Evolutionary conservation across 2,797 vertebrate species (phyloP), one percentile per base, ranked within the genome.

Genomic region (Sebastes kiyomatsui): DNA sequence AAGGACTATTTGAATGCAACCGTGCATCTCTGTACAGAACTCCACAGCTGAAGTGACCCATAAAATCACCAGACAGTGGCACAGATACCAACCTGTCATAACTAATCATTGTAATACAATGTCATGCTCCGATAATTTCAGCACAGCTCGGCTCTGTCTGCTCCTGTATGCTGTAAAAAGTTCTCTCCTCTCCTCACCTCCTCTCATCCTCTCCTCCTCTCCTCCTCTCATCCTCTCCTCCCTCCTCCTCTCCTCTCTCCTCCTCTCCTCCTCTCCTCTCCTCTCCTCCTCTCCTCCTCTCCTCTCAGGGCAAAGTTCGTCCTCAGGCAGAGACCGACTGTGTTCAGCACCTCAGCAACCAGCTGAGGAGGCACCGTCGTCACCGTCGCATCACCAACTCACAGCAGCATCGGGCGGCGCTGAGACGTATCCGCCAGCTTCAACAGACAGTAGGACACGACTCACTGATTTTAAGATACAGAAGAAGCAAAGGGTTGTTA

Each of bases 281-380:
- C 30, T 62, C 30, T 55, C 46, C 3, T 56, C 35, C 35, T 11
- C 46, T 74, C 18, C 25, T 67, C 30, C 23, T 75, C 20, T 12
- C 71, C 13, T 67, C 75, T 74, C 25, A 98, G 97, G 97, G 96
- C 0, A 66, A 84, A 11, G 74, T 94, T 10, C 92, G 95, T 67
- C 95, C 92, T 0, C 95, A 96, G 83, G 95, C 94, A 10, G 91
- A 95, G 72, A 95, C 88, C 0, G 95, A 97, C 89, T 98, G 97
- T 58, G 94, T 96, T 68, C 94, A 97, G 83, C 94, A 96, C 1
- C 93, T 90, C 1, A 95, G 69, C 35, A 95, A 95, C 74, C 94
- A 96, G 75, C 89, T 95, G 38, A 95, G 95, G 66, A 93, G 90
- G 65, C 86, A 95, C 7, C 89, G 84, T 0, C 96, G 96, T 7